These are phyloP conservation scores for Papilio polytes DNA, from an alignment of 1,140 invertebrate species.

Conservation along the genomic window DNA sequence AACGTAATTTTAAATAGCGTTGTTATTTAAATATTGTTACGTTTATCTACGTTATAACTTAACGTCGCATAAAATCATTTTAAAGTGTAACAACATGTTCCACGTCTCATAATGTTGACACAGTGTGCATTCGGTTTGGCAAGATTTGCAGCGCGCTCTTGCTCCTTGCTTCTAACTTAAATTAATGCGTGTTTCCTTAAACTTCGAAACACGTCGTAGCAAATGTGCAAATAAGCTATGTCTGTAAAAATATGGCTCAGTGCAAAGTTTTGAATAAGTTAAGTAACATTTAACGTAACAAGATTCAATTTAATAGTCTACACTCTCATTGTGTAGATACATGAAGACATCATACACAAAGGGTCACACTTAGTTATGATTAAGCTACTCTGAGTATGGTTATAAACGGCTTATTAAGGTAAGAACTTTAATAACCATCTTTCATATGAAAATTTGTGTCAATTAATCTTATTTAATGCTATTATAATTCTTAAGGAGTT, in stretches of 20 bases:
- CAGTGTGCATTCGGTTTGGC: background rate
- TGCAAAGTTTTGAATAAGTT: background rate
- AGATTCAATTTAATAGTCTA: too few relatives aligned
- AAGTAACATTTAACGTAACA: background rate
- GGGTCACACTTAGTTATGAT: too few relatives aligned
- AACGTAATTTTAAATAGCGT: too few relatives aligned
- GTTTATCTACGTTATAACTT: background rate
- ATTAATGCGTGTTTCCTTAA: conserved; percentile 5
- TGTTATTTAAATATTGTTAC: too few relatives aligned
- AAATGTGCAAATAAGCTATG: background rate
- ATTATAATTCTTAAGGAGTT: too few relatives aligned
- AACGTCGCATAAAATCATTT: background rate
- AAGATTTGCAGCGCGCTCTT: background rate
- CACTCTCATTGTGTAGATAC: too few relatives aligned
- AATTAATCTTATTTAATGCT: too few relatives aligned
- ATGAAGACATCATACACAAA: too few relatives aligned
- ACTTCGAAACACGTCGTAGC: background rate
- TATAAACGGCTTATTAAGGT: too few relatives aligned
- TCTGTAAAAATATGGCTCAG: background rate
- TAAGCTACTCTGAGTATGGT: too few relatives aligned
- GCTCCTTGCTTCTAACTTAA: background rate
- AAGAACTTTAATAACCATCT: too few relatives aligned
- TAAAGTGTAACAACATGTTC: background rate
- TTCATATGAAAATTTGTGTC: too few relatives aligned
- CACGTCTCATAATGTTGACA: conserved; percentile 3